phyloP scores from a whole-genome alignment of 2,888 invertebrate species.

The Adelphocoris suturalis region DNA sequence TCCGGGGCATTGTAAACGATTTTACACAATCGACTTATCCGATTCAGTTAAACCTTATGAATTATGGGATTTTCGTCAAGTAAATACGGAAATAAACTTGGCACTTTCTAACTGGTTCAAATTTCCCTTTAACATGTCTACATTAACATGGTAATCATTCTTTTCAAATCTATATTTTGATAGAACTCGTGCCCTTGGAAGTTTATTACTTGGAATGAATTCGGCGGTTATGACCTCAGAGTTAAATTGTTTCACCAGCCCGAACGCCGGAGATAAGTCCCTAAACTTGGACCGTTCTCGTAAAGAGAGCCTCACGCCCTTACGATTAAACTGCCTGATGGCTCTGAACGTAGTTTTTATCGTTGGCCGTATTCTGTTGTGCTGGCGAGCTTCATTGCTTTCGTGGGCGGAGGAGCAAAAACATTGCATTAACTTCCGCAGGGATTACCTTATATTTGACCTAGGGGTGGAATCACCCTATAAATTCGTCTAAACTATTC shows the following conservation, averaged over 20 bases:
- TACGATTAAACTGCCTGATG: slow-evolving; percentile 39
- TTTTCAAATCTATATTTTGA: neutral
- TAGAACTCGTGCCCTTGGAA: neutral
- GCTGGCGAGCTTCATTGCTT: neutral
- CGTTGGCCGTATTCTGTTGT: slow-evolving; percentile 23
- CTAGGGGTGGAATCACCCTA: neutral
- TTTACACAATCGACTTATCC: too few relatives aligned
- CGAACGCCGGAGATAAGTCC: slow-evolving; percentile 18
- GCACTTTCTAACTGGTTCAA: too few relatives aligned
- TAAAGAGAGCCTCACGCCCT: slow-evolving; percentile 24
- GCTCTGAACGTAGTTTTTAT: slow-evolving; percentile 9
- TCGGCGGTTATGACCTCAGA: neutral
- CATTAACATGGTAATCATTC: neutral
- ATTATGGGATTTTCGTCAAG: too few relatives aligned
- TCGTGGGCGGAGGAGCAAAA: neutral
- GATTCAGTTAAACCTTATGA: too few relatives aligned
- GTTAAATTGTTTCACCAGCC: neutral
- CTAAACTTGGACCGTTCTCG: slow-evolving; percentile 14
- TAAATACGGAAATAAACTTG: too few relatives aligned
- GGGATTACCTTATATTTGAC: slow-evolving; percentile 21
- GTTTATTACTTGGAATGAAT: neutral
- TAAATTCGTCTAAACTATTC: neutral
- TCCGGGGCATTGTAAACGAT: too few relatives aligned
- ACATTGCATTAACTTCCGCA: slow-evolving; percentile 23
- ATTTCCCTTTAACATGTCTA: neutral